Percentiles rank a stretch among this genome's conserved stretches.
phyloP scores from a whole-genome alignment of 2,888 invertebrate genomes.

The Thelaira solivaga region DNA sequence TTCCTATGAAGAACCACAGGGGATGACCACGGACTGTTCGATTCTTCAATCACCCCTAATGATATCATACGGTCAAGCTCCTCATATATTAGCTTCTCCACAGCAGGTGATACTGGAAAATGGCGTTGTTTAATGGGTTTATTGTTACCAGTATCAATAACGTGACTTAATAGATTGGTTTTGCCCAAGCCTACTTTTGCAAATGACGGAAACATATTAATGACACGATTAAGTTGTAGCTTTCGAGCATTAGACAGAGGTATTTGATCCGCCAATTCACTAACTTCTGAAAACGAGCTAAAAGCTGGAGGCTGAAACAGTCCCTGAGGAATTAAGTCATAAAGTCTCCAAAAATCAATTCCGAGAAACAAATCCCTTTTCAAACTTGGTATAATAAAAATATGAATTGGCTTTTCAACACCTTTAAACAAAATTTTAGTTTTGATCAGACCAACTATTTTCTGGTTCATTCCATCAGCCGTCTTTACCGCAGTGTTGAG shows the following conservation, averaged over 20 bases:
- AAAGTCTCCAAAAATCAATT: background rate
- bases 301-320: background rate
- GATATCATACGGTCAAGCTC: background rate
- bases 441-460: background rate
- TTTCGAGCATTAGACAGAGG: background rate
- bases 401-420: background rate
- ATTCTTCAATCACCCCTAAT: background rate
- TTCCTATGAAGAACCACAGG: background rate
- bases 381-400: background rate
- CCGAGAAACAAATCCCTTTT: background rate
- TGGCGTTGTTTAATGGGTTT: background rate
- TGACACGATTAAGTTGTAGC: background rate
- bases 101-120: background rate
- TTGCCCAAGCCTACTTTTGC: background rate
- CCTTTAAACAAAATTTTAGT: background rate
- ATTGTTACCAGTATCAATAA: background rate
- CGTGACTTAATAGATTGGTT: background rate
- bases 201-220: conserved; percentile 9
- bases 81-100: background rate
- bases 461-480: background rate
- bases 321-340: background rate
- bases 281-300: background rate
- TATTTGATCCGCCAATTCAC: too few relatives aligned
- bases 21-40: background rate
- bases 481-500: background rate